Evolutionary conservation across 2,113 vertebrate species (phyloP), one percentile per base, ranked within the genome.

Genomic region (Neolamprologus longior): DNA sequence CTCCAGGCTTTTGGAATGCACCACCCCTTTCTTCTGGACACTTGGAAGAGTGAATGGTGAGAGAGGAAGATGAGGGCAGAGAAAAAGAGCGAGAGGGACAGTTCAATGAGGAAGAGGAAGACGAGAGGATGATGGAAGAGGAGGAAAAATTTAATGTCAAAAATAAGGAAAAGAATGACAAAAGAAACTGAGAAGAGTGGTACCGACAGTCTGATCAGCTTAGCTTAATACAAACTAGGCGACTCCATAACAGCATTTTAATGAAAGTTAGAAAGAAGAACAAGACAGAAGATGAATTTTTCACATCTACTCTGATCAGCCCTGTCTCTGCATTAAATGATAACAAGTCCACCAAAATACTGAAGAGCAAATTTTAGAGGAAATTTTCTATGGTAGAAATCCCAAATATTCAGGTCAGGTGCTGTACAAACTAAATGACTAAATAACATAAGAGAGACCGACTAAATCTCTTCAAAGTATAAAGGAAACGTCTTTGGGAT

Each of bases 1-100:
- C 93, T 96, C 96, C 92, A 96, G 91, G 96, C 96, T 92, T 90
- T 91, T 94, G 96, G 96, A 97, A 97, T 97, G 96, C 91, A 95
- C 83, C 93, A 89, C 84, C 88, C 91, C 88, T 96, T 96, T 96
- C 93, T 96, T 95, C 93, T 93, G 93, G 92, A 91, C 91, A 87
- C 53, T 81, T 83, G 88, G 80, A 89, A 91, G 89, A 91, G 90
- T 53, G 89, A 79, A 82, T 90, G 81, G 55, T 8, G 14, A 85
- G 82, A 40, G 82, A 88, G 71, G 54, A 79, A 78, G 85, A 85
- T 80, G 68, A 82, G 42, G 85, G 28, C 21, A 71, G 40, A 83
- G 54, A 57, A 31, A 63, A 40, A 47, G 28, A 57, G 55, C 66
- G 66, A 80, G 73, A 83, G 68, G 63, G 63, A 55, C 12, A 35